Evolutionary conservation across 2,113 vertebrate genomes (phyloP).

Genomic region (Phocoena phocoena): DNA sequence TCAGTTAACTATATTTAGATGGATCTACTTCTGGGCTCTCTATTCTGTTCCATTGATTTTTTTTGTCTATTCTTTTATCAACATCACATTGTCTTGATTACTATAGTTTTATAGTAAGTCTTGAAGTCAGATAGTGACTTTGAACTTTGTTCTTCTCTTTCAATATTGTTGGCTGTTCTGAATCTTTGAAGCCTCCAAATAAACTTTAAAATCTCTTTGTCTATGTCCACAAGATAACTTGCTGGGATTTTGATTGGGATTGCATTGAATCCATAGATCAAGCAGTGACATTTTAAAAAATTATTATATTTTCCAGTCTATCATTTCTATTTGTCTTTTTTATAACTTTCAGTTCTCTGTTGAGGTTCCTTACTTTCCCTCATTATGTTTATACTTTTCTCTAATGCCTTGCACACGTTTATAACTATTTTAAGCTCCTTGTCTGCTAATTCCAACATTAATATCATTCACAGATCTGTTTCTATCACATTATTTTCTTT

Average conservation of each 20-base stretch:
- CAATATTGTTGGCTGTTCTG: not conserved
- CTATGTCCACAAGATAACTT: not conserved
- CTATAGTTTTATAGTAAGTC: not conserved
- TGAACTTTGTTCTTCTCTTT: constrained; percentile 24
- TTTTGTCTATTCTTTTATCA: not conserved
- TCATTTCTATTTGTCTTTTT: not conserved
- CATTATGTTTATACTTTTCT: not conserved
- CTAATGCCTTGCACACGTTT: not conserved
- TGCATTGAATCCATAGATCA: not conserved
- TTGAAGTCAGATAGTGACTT: not conserved
- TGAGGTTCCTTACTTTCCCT: not conserved
- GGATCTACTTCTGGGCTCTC: not conserved
- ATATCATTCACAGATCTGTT: not conserved
- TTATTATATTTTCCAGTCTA: not conserved
- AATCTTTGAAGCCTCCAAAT: not conserved
- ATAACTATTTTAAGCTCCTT: not conserved
- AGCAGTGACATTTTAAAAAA: not conserved
- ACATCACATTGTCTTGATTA: not conserved
- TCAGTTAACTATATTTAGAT: too few species aligned
- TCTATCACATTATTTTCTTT: not conserved
- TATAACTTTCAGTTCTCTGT: not conserved
- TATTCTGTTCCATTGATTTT: not conserved
- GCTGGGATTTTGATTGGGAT: not conserved
- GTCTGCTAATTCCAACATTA: not conserved
- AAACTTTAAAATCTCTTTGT: not conserved